Evolutionary conservation across 2,797 vertebrate genomes (phyloP), one percentile per base, ranked within the genome.

Genomic region (Sciurus carolinensis): DNA sequence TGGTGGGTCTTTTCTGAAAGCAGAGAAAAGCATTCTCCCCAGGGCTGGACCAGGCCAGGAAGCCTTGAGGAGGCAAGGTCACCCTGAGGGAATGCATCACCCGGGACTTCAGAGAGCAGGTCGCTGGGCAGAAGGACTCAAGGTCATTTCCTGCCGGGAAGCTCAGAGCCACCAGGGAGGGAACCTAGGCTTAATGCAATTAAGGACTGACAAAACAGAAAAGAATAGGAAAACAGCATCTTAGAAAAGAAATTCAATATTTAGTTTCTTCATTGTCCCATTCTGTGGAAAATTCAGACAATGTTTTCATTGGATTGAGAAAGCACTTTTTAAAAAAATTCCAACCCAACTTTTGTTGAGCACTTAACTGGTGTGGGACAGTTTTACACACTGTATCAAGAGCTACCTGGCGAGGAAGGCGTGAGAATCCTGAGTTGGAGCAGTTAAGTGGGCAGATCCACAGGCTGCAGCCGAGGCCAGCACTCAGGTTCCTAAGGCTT

Each of bases 121-220:
- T 94, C 97, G 59, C 95, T 94, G 96, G 92, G 80, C 97, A 87
- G 91, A 93, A 0, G 97, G 95, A 94, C 97, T 92, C 92, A 93
- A 97, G 97, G 97, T 97, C 97, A 97, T 97, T 98, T 98, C 98
- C 98, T 98, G 95, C 90, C 86, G 87, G 92, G 98, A 96, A 97
- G 94, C 89, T 92, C 83, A 62, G 69, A 95, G 96, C 96, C 98
- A 71, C 80, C 92, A 66, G 92, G 96, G 89, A 95, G 96, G 79
- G 96, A 84, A 95, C 64, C 28, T 59, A 6, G 24, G 72, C 96
- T 97, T 88, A 59, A 96, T 95, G 94, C 96, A 97, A 87, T 97
- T 77, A 66, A 33, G 39, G 36, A 42, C 77, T 81, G 67, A 90
- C 94, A 95, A 95, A 94, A 95, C 95, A 52, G 44, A 97, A 91